Percentiles rank a stretch among this genome's conserved stretches.
phyloP scores from a whole-genome alignment of 2,113 vertebrate species.

The Pagrus major region DNA sequence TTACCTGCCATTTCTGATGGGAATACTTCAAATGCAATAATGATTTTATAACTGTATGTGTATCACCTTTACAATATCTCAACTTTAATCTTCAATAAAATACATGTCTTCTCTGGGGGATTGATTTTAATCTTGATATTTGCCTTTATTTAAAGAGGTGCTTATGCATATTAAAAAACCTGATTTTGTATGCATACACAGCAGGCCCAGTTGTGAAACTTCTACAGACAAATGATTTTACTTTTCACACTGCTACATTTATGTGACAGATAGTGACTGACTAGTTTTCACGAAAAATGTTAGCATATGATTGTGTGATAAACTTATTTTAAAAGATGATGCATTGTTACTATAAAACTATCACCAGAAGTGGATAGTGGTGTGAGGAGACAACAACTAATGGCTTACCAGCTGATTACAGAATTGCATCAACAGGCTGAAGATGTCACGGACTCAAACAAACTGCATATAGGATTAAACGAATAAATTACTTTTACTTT shows the following conservation, averaged over 20 bases:
- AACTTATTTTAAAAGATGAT: neutral
- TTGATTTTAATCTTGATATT: neutral
- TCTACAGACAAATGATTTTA: neutral
- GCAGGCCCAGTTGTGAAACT: neutral
- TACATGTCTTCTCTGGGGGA: neutral
- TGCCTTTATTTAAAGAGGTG: neutral
- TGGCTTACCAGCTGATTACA: neutral
- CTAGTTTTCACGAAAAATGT: neutral
- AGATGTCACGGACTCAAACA: too few species aligned
- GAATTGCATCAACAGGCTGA: neutral
- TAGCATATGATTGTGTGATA: neutral
- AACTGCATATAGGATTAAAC: too few species aligned
- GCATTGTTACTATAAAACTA: neutral
- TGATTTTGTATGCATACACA: neutral
- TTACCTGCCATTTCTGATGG: neutral
- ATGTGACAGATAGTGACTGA: neutral
- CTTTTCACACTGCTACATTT: neutral
- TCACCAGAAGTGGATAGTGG: neutral
- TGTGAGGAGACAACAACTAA: neutral
- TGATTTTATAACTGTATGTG: constrained; percentile 8
- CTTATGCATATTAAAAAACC: neutral
- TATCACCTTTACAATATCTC: neutral
- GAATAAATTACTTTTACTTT: too few species aligned
- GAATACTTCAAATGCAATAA: neutral
- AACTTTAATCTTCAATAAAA: constrained; percentile 17